A percentile compares a stretch with the other conserved stretches of the same genome.
phyloP scores from a whole-genome alignment of 2,113 vertebrate genomes.

The Circaetus gallicus region DNA sequence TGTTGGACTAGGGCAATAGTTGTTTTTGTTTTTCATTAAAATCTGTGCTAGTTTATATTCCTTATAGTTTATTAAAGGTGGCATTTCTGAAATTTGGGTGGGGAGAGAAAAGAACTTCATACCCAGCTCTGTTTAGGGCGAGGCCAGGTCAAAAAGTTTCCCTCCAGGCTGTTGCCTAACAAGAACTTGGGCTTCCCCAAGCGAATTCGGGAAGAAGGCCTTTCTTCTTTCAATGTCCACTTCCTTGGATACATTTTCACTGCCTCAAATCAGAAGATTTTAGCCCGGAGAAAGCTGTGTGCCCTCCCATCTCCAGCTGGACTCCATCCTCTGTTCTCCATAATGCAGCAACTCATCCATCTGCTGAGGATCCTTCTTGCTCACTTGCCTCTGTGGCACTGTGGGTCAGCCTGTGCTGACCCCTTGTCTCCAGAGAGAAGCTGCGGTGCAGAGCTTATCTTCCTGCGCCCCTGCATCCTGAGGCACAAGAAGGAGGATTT shows the following conservation, averaged over 20 bases:
- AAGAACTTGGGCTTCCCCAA: background rate
- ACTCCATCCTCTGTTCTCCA: background rate
- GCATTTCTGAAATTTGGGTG: background rate
- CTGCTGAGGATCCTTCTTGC: background rate
- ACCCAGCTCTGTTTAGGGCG: background rate
- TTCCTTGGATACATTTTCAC: background rate
- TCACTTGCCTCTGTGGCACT: background rate
- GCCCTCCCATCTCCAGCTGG: background rate
- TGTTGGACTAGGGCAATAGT: background rate
- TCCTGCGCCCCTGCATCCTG: background rate
- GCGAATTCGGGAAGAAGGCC: background rate
- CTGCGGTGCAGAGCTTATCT: background rate
- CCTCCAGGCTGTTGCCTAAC: background rate
- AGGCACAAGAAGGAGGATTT: background rate
- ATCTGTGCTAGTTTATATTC: background rate
- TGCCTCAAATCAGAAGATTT: background rate
- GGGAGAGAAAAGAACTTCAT: background rate
- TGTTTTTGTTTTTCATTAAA: background rate
- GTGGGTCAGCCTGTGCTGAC: background rate
- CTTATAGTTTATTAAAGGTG: background rate
- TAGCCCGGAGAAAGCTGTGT: background rate
- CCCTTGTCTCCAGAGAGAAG: background rate
- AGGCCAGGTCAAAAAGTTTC: background rate
- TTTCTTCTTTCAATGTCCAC: rapidly evolving
- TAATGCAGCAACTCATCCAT: background rate